phyloP scores from a whole-genome alignment of 2,888 invertebrate species.

The Pheosia gnoma region DNA sequence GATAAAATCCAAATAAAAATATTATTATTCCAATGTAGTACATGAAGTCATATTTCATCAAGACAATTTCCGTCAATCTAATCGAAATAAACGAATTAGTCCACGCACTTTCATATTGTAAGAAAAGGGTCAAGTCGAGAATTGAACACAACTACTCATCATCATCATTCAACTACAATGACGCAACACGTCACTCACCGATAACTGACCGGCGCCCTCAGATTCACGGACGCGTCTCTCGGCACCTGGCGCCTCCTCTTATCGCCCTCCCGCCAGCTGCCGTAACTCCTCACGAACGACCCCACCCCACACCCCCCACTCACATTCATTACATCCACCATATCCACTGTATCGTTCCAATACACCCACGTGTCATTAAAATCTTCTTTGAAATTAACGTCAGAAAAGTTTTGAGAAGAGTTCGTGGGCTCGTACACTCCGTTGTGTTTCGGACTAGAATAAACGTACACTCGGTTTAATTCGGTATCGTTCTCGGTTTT shows the following conservation, averaged over 20 bases:
- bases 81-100: too few relatives aligned
- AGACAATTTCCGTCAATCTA: too few relatives aligned
- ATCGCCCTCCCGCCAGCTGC: slow-evolving; percentile 75
- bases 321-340: slow-evolving; percentile 63
- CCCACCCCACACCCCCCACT: slow-evolving; percentile 64
- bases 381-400: slow-evolving; percentile 38
- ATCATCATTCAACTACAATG: too few relatives aligned
- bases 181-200: slow-evolving; percentile 64
- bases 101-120: too few relatives aligned
- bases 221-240: slow-evolving; percentile 67
- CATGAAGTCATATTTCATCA: too few relatives aligned
- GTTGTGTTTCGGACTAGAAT: slow-evolving; percentile 78
- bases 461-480: slow-evolving; percentile 68
- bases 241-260: slow-evolving; percentile 52
- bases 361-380: slow-evolving; percentile 53
- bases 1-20: too few relatives aligned
- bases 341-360: slow-evolving; percentile 59
- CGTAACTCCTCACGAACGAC: slow-evolving; percentile 70
- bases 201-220: slow-evolving; percentile 79
- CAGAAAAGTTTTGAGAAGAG: slow-evolving; percentile 34
- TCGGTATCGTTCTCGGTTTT: slow-evolving; percentile 75
- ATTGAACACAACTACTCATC: too few relatives aligned
- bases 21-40: too few relatives aligned
- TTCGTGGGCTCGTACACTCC: slow-evolving; percentile 68
- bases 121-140: too few relatives aligned